These are phyloP conservation scores for Epinephelus coioides DNA, from an alignment of 2,797 vertebrate genomes.

Conservation along the genomic window DNA sequence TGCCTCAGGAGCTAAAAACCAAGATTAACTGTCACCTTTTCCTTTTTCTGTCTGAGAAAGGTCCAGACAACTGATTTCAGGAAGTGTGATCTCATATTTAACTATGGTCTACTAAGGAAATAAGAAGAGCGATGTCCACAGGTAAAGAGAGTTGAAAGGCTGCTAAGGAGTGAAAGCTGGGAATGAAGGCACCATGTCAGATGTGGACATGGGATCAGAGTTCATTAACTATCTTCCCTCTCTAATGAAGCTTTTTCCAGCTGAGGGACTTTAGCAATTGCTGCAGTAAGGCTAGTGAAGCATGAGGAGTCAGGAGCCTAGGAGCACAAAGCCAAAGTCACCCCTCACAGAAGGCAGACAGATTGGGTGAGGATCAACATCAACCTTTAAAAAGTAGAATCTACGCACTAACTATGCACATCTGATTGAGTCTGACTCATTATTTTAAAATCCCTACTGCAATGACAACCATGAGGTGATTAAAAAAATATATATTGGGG, in stretches of 20 bases:
- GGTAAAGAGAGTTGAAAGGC: slow-evolving; percentile 10
- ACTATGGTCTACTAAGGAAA: slow-evolving; percentile 9
- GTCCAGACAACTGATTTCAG: slow-evolving; percentile 15
- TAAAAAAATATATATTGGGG: not conserved
- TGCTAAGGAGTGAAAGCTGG: slow-evolving; percentile 12
- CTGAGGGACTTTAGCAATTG: slow-evolving; percentile 50
- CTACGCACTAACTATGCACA: slow-evolving; percentile 7
- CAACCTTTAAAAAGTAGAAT: slow-evolving; percentile 32
- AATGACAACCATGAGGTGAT: slow-evolving; percentile 1
- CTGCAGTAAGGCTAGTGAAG: slow-evolving; percentile 43
- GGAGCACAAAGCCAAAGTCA: slow-evolving; percentile 51
- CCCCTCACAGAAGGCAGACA: slow-evolving; percentile 27
- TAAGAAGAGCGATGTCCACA: slow-evolving; percentile 11
- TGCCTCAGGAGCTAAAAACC: slow-evolving; percentile 35
- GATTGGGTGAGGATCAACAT: slow-evolving; percentile 48
- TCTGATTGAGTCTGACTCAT: slow-evolving; percentile 47
- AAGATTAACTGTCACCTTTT: slow-evolving; percentile 39
- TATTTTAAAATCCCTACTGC: slow-evolving; percentile 19
- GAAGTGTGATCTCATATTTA: slow-evolving; percentile 21
- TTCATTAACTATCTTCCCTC: slow-evolving; percentile 52
- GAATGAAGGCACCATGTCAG: slow-evolving; percentile 39
- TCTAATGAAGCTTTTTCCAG: slow-evolving; percentile 64
- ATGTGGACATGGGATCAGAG: slow-evolving; percentile 50
- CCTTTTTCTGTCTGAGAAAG: slow-evolving; percentile 26
- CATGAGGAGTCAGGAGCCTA: slow-evolving; percentile 44